Base-by-base conservation (phyloP, 2,113 vertebrate genomes). In the Cheirogaleus medius region DNA sequence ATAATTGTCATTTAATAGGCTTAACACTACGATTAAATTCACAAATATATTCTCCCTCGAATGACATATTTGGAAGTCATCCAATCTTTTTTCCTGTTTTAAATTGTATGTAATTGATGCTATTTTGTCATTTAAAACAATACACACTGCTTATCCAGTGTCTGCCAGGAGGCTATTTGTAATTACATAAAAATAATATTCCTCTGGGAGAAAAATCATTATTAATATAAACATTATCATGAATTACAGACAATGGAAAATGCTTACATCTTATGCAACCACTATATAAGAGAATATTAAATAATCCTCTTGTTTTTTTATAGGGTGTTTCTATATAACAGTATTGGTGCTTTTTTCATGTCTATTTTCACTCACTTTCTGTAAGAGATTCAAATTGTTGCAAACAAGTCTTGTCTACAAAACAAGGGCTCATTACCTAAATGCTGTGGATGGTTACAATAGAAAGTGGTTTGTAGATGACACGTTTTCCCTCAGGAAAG, bases 61-160 rank as follows among this genome's bases (percentile, higher is more conserved):
- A 93, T 80, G 81, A 87, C 88, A 92, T 5, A 86, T 91, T 94
- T 97, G 82, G 34, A 97, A 86, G 27, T 68, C 77, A 95, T 74
- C 64, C 87, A 97, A 37, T 63, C 87, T 92, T 14, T 74, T 64
- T 90, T 93, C 76, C 60, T 96, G 23, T 52, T 86, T 94, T 95
- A 97, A 97, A 71, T 80, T 96, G 56, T 87, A 17, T 82, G 56
- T 91, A 97, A 97, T 60, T 92, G 76, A 74, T 69, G 71, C 32
- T 89, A 89, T 83, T 94, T 88, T 95, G 83, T 93, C 80, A 91
- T 91, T 96, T 90, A 64, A 94, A 94, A 92, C 44, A 96, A 88
- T 74, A 32, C 9, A 42, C 34, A 91, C 18, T 94, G 32, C 63
- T 87, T 86, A 92, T 82, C 20, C 86, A 94, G 9, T 91, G 8